Evolutionary conservation across 2,113 vertebrate genomes (phyloP).

Genomic region (Condylura cristata): DNA sequence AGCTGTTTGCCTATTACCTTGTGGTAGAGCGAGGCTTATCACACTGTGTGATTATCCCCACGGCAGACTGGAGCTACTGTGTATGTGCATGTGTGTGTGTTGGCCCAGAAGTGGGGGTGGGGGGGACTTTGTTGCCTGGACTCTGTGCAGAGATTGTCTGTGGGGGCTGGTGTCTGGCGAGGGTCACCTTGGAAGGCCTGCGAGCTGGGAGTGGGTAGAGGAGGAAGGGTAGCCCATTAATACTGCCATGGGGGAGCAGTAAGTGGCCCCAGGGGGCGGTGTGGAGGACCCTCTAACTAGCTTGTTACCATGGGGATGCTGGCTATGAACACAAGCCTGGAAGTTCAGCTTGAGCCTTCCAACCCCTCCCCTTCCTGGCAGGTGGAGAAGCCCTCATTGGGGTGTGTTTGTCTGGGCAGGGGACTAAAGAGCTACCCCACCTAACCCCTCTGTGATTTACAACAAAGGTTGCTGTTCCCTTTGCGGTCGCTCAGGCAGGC

Average conservation of each 20-base stretch:
- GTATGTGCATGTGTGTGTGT: background rate
- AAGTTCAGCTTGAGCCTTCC: conserved; percentile 54
- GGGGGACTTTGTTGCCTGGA: conserved; percentile 49
- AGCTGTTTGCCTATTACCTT: background rate
- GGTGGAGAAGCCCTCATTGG: conserved; percentile 45
- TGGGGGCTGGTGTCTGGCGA: background rate
- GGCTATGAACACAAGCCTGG: conserved; percentile 48
- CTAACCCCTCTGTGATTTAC: background rate
- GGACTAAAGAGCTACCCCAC: background rate
- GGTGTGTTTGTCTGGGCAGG: conserved; percentile 23
- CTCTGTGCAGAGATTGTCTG: background rate
- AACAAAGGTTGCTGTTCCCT: conserved; percentile 25
- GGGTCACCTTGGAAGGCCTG: background rate
- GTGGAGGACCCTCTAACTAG: conserved; percentile 74
- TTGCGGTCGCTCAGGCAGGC: background rate
- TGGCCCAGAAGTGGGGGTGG: background rate
- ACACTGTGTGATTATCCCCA: background rate
- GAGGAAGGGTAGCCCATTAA: conserved; percentile 48
- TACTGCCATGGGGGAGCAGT: conserved; percentile 27
- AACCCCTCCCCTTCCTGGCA: conserved; percentile 22
- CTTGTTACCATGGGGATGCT: conserved; percentile 77
- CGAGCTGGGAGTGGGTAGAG: background rate
- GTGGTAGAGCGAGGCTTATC: background rate
- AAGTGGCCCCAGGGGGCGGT: conserved; percentile 65
- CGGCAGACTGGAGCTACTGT: background rate